Evolutionary conservation across 2,797 vertebrate genomes (phyloP).

Genomic region (Hirundo rustica): DNA sequence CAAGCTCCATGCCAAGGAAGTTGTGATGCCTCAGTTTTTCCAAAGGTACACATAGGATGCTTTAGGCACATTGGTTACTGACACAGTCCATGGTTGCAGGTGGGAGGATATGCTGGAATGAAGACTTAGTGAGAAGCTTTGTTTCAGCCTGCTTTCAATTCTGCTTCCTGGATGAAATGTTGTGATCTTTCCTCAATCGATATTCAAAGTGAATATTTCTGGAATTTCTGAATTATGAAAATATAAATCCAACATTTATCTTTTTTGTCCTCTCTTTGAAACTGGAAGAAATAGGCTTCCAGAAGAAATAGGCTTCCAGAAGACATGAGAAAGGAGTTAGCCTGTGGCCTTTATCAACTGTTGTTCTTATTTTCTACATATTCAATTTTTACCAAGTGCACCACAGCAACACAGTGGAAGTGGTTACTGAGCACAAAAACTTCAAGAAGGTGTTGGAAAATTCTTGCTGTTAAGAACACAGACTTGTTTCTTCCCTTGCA

Average conservation of each 20-base stretch:
- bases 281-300: background rate
- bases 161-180: background rate
- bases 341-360: background rate
- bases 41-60: fast-evolving
- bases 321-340: background rate
- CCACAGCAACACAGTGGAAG: background rate
- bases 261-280: background rate
- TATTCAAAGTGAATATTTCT: background rate
- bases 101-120: background rate
- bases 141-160: background rate
- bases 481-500: background rate
- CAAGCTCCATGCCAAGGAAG: background rate
- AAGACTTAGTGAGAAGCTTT: background rate
- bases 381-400: background rate
- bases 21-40: background rate
- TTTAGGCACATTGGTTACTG: background rate
- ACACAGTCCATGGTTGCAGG: background rate
- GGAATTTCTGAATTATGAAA: background rate
- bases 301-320: background rate
- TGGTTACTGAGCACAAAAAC: background rate
- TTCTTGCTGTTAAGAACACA: background rate
- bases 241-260: background rate
- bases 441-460: background rate
- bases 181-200: background rate
- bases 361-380: background rate